Percentiles rank a stretch among this genome's conserved stretches.
phyloP scores from a whole-genome alignment of 2,797 vertebrate genomes.

The Uromys caudimaculatus region DNA sequence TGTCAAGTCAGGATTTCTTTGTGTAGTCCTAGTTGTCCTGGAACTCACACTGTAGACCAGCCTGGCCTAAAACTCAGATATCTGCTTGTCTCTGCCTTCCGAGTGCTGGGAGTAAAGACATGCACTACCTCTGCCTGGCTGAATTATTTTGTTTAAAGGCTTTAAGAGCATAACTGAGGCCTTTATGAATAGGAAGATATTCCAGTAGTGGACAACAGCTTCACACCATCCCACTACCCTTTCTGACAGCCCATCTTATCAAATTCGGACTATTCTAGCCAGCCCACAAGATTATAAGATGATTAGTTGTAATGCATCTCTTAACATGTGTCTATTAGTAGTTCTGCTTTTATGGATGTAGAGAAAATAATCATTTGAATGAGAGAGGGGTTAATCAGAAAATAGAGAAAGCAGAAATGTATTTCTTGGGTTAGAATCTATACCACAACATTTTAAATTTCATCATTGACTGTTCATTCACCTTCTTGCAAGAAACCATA shows the following conservation, averaged over 20 bases:
- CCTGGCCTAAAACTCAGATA: background rate
- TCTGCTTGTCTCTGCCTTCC: background rate
- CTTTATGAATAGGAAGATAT: background rate
- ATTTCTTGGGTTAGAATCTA: constrained; percentile 9
- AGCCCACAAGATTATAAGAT: background rate
- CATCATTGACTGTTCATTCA: background rate
- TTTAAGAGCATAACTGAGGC: background rate
- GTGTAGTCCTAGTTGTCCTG: background rate
- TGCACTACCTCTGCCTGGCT: background rate
- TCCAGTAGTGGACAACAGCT: background rate
- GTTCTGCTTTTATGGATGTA: background rate
- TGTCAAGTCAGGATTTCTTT: background rate
- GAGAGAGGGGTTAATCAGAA: background rate
- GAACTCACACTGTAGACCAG: background rate
- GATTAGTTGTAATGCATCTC: background rate
- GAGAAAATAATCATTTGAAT: background rate
- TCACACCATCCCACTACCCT: background rate
- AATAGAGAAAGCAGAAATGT: background rate
- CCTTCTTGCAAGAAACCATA: background rate
- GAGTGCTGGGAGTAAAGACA: background rate
- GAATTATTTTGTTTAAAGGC: background rate
- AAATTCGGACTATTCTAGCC: background rate
- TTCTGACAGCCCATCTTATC: background rate
- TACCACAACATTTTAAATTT: background rate
- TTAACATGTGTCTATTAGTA: background rate